Evolutionary conservation across 2,113 vertebrate species (phyloP).

Genomic region (Pedetes capensis): DNA sequence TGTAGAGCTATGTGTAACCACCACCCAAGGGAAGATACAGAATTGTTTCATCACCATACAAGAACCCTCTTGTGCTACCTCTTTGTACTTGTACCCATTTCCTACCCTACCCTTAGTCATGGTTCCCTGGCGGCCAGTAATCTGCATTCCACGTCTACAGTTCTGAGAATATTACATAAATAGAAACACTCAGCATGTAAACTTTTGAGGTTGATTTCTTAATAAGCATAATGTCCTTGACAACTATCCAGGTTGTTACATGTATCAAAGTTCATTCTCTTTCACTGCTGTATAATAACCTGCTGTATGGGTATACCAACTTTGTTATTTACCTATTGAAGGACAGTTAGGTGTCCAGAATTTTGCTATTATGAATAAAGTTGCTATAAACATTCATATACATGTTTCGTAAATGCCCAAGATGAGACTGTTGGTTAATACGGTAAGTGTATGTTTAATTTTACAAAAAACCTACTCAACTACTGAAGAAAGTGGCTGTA

Average conservation of each 20-base stretch:
- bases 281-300: neutral
- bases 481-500: neutral
- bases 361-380: neutral
- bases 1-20: neutral
- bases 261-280: neutral
- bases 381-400: neutral
- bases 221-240: neutral
- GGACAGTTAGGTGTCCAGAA: neutral
- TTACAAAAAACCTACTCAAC: neutral
- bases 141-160: neutral
- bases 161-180: conserved; percentile 15
- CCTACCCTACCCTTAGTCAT: neutral
- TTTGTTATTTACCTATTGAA: neutral
- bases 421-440: neutral
- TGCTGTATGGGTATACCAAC: neutral
- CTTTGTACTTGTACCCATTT: neutral
- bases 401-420: neutral
- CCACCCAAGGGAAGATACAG: neutral
- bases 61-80: neutral
- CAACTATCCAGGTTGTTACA: neutral
- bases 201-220: neutral
- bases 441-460: neutral
- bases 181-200: neutral
- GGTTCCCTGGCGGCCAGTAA: neutral
- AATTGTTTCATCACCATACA: neutral